Evolutionary conservation across 1,140 invertebrate species (phyloP).

Genomic region (Steinernema khuongi): DNA sequence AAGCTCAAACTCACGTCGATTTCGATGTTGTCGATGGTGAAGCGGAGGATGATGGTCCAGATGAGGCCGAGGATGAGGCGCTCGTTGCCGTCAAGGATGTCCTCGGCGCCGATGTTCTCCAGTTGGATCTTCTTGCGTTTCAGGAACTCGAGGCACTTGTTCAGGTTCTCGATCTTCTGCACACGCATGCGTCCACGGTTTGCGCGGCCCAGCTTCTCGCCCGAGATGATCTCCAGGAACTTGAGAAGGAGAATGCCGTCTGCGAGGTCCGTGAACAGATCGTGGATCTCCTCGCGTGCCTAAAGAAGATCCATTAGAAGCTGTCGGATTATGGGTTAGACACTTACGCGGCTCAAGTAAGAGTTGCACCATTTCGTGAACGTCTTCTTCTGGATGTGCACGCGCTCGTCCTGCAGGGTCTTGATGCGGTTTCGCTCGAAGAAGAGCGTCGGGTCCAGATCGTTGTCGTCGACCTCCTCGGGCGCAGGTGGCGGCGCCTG

Average conservation of each 20-base stretch:
- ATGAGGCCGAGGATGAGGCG: constrained; percentile 91
- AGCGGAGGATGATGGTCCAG: constrained; percentile 65
- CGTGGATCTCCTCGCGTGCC: constrained; percentile 87
- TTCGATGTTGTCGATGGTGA: constrained; percentile 88
- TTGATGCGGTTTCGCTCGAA: constrained; percentile 64
- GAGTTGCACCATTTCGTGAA: constrained; percentile 99
- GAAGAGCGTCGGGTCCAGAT: constrained; percentile 33
- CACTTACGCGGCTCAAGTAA: constrained; percentile 83
- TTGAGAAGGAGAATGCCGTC: constrained; percentile 92
- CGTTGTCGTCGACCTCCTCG: constrained; percentile 27
- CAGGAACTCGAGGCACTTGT: constrained; percentile 92
- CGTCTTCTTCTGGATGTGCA: constrained; percentile 98
- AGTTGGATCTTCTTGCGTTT: constrained; percentile 70
- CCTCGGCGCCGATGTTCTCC: constrained; percentile 96
- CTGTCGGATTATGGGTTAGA: too few relatives aligned
- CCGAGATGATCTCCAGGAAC: constrained; percentile 95
- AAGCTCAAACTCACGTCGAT: constrained; percentile 75
- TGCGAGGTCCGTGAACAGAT: constrained; percentile 88
- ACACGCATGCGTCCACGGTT: constrained; percentile 94
- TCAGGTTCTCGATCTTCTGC: constrained; percentile 98
- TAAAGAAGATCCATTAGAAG: too few relatives aligned
- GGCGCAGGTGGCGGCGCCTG: constrained; percentile 6
- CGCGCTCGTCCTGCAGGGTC: constrained; percentile 87
- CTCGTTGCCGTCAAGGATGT: constrained; percentile 92
- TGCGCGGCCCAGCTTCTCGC: constrained; percentile 89